Evolutionary conservation across 2,797 vertebrate genomes (phyloP), one percentile per base, ranked within the genome.

Genomic region (Anisognathus igniventris): DNA sequence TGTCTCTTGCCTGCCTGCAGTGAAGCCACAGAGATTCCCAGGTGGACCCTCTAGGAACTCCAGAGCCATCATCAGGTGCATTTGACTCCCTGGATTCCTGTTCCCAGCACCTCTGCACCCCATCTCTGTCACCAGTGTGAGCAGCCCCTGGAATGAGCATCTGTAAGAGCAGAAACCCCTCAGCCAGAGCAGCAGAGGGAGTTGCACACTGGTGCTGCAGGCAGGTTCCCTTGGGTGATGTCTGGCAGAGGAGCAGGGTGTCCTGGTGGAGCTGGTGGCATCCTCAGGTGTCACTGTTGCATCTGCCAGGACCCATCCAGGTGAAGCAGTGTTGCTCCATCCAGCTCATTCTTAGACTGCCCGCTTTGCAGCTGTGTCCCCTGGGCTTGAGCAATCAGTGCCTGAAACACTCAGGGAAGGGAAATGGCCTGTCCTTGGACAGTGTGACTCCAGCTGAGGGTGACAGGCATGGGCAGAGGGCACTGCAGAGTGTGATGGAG

Each of bases 341-440:
- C 45, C 50, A 30, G 37, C 24, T 86, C 79, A 18, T 19, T 33
- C 58, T 60, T 6, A 13, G n/a, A 15, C 12, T 33, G 21, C 10
- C 27, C 45, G 1, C 21, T 54, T 42, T 19, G 17, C 18, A 31
- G 3, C 15, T 2, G 0, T 7, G 16, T 4, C 31, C 11, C 53
- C 24, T 45, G 73, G 39, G 33, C 47, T n/a, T 0, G 2, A 88
- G 70, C 39, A 72, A 22, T 3, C 62, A 67, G 25, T 3, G 4
- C 9, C 23, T 37, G 28, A 66, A 90, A 12, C 11, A 21, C 28
- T 64, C 60, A 73, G 33, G 28, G 58, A 33, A 62, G 37, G 15
- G 14, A 61, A 10, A 10, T 19, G 22, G 8, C n/a, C 60, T 47
- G 27, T 18, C 40, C n/a, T 56, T 45, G 84, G 14, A 1, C 4